Conservation (phyloP, 2,797 vertebrate species). For the Acanthornis magna region DNA sequence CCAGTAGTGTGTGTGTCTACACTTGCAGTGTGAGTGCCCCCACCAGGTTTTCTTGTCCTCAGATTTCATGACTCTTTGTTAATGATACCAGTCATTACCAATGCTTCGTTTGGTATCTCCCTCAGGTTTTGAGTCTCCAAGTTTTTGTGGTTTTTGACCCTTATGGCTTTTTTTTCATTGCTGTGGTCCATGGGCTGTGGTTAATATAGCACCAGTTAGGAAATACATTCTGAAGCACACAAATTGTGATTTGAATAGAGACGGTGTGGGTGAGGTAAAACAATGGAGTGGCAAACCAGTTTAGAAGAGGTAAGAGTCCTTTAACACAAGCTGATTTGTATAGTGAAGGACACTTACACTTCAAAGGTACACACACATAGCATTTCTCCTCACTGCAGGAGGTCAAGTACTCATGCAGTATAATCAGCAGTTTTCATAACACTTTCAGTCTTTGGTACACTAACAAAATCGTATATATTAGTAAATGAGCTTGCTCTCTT, state of each 20-base stretch:
- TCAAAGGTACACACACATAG: not conserved
- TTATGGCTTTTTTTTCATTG: not conserved
- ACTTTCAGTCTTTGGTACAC: not conserved
- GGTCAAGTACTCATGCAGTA: not conserved
- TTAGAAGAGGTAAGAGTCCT: not conserved
- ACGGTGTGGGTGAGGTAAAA: not conserved
- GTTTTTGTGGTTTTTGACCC: not conserved
- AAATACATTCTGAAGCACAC: not conserved
- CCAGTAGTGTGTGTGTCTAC: not conserved
- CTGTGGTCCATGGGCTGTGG: not conserved
- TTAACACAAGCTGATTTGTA: not conserved
- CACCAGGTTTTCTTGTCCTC: fast-evolving
- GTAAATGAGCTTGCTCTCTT: not conserved
- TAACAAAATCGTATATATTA: not conserved
- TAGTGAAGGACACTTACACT: not conserved
- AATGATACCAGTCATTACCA: not conserved
- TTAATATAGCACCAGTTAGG: not conserved
- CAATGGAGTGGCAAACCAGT: not conserved
- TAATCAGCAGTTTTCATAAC: not conserved
- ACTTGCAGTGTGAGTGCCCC: not conserved
- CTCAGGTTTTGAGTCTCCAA: not conserved
- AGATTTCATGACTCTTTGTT: not conserved
- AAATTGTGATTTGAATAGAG: not conserved
- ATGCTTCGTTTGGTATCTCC: not conserved
- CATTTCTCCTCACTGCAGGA: not conserved